These are phyloP conservation scores for Plagodis dolabraria DNA, from an alignment of 2,888 invertebrate species.

Conservation along the genomic window DNA sequence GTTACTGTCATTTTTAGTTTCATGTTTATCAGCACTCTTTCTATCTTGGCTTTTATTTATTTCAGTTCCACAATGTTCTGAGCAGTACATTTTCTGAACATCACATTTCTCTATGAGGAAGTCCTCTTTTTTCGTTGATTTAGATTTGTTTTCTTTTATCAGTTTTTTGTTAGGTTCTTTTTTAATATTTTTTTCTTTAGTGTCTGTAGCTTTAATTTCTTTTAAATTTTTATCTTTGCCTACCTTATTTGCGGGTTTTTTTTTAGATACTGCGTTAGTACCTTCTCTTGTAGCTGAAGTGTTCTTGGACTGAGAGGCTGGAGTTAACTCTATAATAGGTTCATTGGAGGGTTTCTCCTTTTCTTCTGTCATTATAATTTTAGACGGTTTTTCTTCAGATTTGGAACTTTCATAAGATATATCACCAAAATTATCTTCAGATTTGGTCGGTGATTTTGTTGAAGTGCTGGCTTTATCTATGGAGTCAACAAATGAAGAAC, in stretches of 20 bases:
- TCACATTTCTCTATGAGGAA: constrained; percentile 8
- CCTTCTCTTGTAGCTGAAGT: constrained; percentile 32
- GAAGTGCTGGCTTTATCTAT: constrained; percentile 48
- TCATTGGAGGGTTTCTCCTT: constrained; percentile 1
- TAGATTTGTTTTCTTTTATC: constrained; percentile 14
- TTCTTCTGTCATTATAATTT: constrained; percentile 20
- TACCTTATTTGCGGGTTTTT: constrained; percentile 17
- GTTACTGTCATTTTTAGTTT: constrained; percentile 7
- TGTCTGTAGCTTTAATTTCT: constrained; percentile 47
- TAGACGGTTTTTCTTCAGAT: constrained; percentile 44
- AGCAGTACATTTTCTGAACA: constrained; percentile 9
- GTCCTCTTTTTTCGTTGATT: constrained; percentile 19
- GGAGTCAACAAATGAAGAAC: constrained; percentile 5
- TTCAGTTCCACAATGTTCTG: constrained; percentile 17
- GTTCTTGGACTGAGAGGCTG: constrained; percentile 28
- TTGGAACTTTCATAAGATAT: constrained; percentile 70
- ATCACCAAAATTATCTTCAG: constrained; percentile 73
- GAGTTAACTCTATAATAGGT: neutral
- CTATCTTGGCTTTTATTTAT: constrained; percentile 5
- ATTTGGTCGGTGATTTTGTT: constrained; percentile 60
- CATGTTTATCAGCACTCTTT: constrained; percentile 4
- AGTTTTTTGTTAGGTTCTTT: constrained; percentile 18
- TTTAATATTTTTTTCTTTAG: constrained; percentile 52
- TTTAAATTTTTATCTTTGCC: constrained; percentile 33
- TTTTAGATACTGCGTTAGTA: neutral